Evolutionary conservation across 2,113 vertebrate genomes (phyloP), one percentile per base, ranked within the genome.

Genomic region (Ivindomyrus marchei): DNA sequence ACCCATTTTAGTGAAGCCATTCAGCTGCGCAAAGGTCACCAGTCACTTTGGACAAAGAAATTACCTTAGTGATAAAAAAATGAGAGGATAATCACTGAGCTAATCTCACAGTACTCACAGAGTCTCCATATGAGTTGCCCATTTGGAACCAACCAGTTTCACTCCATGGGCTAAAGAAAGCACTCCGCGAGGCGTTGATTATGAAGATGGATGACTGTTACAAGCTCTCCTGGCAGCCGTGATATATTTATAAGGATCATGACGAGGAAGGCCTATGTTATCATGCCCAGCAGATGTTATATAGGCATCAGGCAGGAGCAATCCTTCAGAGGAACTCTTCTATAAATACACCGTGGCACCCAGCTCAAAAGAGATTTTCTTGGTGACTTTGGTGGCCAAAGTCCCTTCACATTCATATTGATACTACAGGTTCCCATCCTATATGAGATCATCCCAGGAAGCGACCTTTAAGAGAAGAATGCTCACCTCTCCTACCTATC

Each of bases 231-330:
- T 19, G 74, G 74, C 36, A 80, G 31, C 36, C 36, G 17, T 80
- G 74, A 80, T 39, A 80, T 80, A 80, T 80, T 42, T 80, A 80
- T 80, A 39, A 19, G 36, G 74, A 80, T 42, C 74, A 42, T 80
- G 36, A 80, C 15, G 31, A 5, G 31, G 13, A 42, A 13, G 74
- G 74, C 74, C 36, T 70, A 70, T 80, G 36, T 80, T 80, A 80
- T 80, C 74, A 80, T 80, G 74, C 74, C 74, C 74, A 77, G 74
- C 74, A 80, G 36, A 42, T 80, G 13, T 42, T 80, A 80, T 80
- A 80, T 42, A 80, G 17, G 36, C 74, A 17, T 17, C 36, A 42
- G 15, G 39, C 74, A 80, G 15, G 36, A 80, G 36, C 74, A 42
- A 80, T 77, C 70, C 36, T 80, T 80, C 74, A 80, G 36, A 19